These are phyloP conservation scores for Cacoxenus indagator DNA, from an alignment of 2,888 invertebrate species.

Conservation along the genomic window DNA sequence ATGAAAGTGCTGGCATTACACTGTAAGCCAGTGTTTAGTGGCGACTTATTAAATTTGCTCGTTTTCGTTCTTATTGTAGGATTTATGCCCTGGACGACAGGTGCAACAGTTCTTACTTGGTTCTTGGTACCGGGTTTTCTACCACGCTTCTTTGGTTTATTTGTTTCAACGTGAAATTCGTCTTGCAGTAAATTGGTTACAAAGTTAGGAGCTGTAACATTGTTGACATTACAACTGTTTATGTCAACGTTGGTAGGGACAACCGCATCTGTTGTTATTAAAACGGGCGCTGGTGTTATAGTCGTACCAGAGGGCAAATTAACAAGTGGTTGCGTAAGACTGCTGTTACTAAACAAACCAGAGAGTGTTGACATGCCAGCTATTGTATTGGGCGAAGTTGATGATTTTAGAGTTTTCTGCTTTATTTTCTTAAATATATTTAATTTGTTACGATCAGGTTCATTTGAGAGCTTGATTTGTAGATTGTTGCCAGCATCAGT, in stretches of 20 bases:
- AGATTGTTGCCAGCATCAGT: background rate
- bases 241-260: too few species aligned
- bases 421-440: constrained; percentile 89
- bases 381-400: constrained; percentile 37
- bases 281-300: constrained; percentile 62
- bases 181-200: background rate
- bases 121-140: constrained; percentile 67
- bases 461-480: background rate
- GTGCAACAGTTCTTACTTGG: constrained; percentile 39
- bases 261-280: constrained; percentile 21
- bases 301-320: constrained; percentile 68
- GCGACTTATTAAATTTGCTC: constrained; percentile 11
- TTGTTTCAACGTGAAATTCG: background rate
- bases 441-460: constrained; percentile 86
- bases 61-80: constrained; percentile 28
- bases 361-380: background rate
- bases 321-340: constrained; percentile 46
- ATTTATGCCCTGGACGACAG: background rate
- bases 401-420: constrained; percentile 47
- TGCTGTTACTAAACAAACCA: background rate
- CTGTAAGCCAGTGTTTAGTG: too few species aligned
- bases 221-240: too few species aligned
- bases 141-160: constrained; percentile 65
- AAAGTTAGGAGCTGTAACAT: too few species aligned
- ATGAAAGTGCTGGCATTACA: too few species aligned